Evolutionary conservation across 2,797 vertebrate species (phyloP).

Genomic region (Phrynocephalus forsythii): DNA sequence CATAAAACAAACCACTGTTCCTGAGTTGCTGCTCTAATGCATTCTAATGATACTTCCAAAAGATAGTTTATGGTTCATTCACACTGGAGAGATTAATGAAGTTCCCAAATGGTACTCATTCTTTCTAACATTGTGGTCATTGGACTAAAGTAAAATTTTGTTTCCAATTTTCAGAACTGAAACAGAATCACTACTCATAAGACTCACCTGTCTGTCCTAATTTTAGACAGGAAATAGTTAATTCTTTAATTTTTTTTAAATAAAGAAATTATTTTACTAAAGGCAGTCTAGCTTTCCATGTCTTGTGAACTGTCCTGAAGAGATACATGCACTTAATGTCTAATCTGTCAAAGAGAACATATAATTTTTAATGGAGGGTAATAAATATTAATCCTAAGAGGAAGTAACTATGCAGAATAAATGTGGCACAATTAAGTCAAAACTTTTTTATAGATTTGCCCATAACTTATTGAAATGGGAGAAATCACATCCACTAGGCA

Average conservation of each 20-base stretch:
- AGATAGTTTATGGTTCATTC: background rate
- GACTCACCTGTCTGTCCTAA: too few species aligned
- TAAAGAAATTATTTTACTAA: background rate
- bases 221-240: background rate
- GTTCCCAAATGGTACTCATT: background rate
- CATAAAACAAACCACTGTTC: too few species aligned
- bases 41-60: background rate
- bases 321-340: background rate
- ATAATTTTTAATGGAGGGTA: background rate
- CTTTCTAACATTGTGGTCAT: background rate
- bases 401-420: background rate
- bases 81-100: background rate
- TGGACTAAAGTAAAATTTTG: background rate
- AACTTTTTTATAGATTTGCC: background rate
- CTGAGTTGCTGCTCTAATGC: background rate
- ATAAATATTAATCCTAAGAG: background rate
- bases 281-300: background rate
- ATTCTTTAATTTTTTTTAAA: background rate
- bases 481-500: background rate
- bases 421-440: background rate
- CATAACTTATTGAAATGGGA: background rate
- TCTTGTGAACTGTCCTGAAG: background rate
- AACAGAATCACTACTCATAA: background rate
- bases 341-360: background rate
- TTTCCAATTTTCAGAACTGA: background rate